Conservation (phyloP, 2,888 invertebrate species). For the Sesia apiformis region DNA sequence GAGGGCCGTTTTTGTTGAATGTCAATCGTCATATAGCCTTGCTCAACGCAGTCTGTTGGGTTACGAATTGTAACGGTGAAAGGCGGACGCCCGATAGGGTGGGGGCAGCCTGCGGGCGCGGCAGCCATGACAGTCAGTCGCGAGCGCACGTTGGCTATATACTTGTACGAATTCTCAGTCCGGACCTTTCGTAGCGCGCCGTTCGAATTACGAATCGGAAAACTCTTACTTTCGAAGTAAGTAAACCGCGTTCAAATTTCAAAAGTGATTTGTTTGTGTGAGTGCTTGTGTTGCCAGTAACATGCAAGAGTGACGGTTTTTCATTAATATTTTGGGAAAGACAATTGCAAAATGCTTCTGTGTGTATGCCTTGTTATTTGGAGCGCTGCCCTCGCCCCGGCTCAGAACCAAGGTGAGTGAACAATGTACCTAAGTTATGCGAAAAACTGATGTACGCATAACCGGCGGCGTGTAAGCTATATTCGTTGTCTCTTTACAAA, state of each 20-base stretch:
- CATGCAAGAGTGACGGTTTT: conserved; percentile 47
- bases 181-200: conserved; percentile 12
- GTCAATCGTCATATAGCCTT: conserved; percentile 69
- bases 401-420: conserved; percentile 63
- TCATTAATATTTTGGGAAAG: conserved; percentile 19
- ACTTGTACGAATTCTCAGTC: neutral
- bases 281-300: conserved; percentile 22
- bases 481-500: neutral
- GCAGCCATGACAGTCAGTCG: conserved; percentile 36
- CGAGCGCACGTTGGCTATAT: conserved; percentile 19
- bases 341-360: conserved; percentile 57
- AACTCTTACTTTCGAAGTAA: conserved; percentile 45
- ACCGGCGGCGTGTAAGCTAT: too few relatives aligned
- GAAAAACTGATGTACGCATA: conserved; percentile 11
- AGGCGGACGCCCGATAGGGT: conserved; percentile 52
- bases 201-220: conserved; percentile 21
- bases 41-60: conserved; percentile 60
- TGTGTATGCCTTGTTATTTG: conserved; percentile 56
- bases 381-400: conserved; percentile 56
- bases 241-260: conserved; percentile 4
- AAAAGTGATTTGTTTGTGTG: conserved; percentile 13
- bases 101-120: conserved; percentile 30
- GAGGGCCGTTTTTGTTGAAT: conserved; percentile 60
- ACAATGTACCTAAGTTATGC: conserved; percentile 37
- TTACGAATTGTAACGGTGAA: conserved; percentile 49